These are phyloP conservation scores for Autographa gamma DNA, from an alignment of 2,888 invertebrate genomes.

Conservation along the genomic window DNA sequence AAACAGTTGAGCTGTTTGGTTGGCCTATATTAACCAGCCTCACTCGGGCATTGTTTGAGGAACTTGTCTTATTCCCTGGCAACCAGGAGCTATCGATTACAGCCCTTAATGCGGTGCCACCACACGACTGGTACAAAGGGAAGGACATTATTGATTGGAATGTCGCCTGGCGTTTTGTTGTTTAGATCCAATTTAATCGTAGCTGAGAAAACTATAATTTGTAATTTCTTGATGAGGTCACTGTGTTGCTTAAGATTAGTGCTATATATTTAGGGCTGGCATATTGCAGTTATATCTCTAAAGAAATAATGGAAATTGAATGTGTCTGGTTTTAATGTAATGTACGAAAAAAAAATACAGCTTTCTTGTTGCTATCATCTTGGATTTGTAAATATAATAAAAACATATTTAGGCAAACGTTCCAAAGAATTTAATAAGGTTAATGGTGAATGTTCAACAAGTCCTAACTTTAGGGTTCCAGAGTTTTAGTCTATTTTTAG, in stretches of 20 bases:
- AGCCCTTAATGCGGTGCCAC: slow-evolving; percentile 37
- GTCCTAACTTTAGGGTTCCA: not conserved
- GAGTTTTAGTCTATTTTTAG: not conserved
- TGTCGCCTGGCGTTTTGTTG: not conserved
- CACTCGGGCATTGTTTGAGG: slow-evolving; percentile 26
- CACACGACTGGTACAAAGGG: slow-evolving; percentile 35
- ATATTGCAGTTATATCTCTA: too few species aligned
- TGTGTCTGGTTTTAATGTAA: too few species aligned
- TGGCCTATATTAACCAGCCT: slow-evolving; percentile 23
- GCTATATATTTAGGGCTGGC: too few species aligned
- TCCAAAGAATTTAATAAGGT: not conserved
- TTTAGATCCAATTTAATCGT: not conserved
- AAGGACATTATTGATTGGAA: not conserved
- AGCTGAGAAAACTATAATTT: too few species aligned
- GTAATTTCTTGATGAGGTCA: too few species aligned
- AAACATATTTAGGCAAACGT: not conserved
- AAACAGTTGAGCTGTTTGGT: slow-evolving; percentile 5
- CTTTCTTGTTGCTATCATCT: too few species aligned
- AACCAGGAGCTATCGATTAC: slow-evolving; percentile 39
- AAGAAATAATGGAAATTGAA: too few species aligned
- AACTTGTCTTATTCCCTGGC: slow-evolving; percentile 28
- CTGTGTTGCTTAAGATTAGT: too few species aligned
- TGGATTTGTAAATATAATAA: too few species aligned
- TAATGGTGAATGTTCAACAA: not conserved
- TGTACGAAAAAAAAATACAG: too few species aligned